A percentile compares a stretch with the other conserved stretches of the same genome.
phyloP scores from a whole-genome alignment of 2,797 vertebrate species.

The Tiaroga cobitis region DNA sequence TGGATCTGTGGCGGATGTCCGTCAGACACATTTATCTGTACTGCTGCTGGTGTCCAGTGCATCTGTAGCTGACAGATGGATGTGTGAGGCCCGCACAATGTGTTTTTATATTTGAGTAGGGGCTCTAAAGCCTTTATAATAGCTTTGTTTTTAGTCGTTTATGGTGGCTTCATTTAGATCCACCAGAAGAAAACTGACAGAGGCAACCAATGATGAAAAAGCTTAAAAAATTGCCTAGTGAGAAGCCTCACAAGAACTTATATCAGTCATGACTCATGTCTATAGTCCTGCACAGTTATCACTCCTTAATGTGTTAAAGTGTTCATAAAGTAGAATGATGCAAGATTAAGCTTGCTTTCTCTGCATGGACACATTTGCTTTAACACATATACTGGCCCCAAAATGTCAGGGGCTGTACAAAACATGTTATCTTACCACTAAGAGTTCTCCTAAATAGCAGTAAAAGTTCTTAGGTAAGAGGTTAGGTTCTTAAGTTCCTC shows the following conservation, averaged over 20 bases:
- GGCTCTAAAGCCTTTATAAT: conserved; percentile 29
- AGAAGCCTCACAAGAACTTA: neutral
- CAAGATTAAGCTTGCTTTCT: neutral
- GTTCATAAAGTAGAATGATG: neutral
- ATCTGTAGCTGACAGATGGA: conserved; percentile 19
- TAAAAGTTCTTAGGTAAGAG: no score
- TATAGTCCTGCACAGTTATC: neutral
- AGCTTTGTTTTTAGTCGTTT: conserved; percentile 18
- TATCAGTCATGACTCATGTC: neutral
- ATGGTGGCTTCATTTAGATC: conserved; percentile 26
- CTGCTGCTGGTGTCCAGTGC: neutral
- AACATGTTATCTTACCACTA: no score
- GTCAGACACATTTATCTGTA: conserved; percentile 48
- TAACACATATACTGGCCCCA: neutral
- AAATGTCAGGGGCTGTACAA: neutral
- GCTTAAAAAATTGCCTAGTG: neutral
- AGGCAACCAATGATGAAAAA: neutral
- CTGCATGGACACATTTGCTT: neutral
- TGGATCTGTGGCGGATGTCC: conserved; percentile 17
- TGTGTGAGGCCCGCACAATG: neutral
- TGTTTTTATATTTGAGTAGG: neutral
- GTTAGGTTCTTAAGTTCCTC: no score
- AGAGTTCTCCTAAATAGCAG: no score
- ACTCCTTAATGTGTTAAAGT: neutral
- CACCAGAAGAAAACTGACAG: conserved; percentile 37